Evolutionary conservation across 2,113 vertebrate genomes (phyloP), one percentile per base, ranked within the genome.

Genomic region (Chinchilla lanigera): DNA sequence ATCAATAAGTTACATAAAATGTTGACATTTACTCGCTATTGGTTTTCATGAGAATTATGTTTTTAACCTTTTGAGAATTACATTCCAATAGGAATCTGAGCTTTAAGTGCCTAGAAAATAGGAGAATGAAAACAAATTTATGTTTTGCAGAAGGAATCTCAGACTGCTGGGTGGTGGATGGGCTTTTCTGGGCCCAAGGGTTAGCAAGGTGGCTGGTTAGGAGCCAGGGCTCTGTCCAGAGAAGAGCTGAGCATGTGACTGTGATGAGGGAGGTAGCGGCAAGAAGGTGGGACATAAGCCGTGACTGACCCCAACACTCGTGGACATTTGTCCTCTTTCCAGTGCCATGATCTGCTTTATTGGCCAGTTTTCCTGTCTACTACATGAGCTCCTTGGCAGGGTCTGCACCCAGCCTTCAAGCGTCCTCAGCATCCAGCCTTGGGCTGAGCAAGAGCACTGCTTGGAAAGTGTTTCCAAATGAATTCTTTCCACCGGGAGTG

Each of bases 51-150:
- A 87, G 88, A 93, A 58, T 89, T 81, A 65, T 44, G 26, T 86
- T 89, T 89, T 71, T 90, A 69, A 86, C 83, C 83, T 97, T 96
- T 90, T 28, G 65, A 89, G 78, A 93, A 41, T 86, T 93, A 20
- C 7, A 75, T 82, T 89, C 75, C 44, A 50, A 30, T 50, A 58
- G 63, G 61, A 65, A 73, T 56, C 20, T 73, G 63, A 56, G 60
- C 22, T 86, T 81, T 86, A 89, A 81, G 60, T 63, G 83, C 60
- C 22, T 0, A 6, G 86, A 65, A 82, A 93, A 47, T 71, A 75
- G 89, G 33, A 30, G 19, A 60, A 22, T 17, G 16, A 61, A n/a
- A 61, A 78, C 44, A n/a, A 41, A 75, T 86, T 47, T 56, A 22
- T 58, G 71, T 61, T 94, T 94, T 38, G 54, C 26, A 30, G 9